A percentile compares a stretch with the other conserved stretches of the same genome.
Evolutionary conservation across 2,113 vertebrate species (phyloP).

Genomic region (Callochromis pleurospilus): DNA sequence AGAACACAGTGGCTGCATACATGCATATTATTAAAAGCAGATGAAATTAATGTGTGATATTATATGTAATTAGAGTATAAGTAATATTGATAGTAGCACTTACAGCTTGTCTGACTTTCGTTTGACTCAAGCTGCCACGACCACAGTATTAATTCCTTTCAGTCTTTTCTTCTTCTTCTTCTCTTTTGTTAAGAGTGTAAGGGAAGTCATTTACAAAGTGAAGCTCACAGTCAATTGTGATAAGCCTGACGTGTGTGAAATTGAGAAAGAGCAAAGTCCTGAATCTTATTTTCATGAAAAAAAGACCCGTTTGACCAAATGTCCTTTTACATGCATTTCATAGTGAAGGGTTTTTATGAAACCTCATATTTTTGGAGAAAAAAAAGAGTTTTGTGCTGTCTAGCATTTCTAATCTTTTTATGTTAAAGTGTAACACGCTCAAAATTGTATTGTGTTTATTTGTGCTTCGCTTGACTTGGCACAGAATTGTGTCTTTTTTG

Average conservation of each 20-base stretch:
- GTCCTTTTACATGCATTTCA: slow-evolving; percentile 30
- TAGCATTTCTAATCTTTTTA: neutral
- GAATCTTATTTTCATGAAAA: neutral
- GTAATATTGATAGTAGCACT: neutral
- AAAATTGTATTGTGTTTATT: neutral
- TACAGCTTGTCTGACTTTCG: neutral
- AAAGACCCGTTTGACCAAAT: slow-evolving; percentile 44
- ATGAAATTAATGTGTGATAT: neutral
- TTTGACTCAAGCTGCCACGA: neutral
- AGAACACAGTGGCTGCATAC: neutral
- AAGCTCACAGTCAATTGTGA: neutral
- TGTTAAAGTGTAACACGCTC: neutral
- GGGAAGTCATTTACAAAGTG: slow-evolving; percentile 4
- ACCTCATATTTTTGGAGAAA: neutral
- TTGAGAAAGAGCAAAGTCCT: neutral
- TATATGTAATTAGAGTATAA: neutral
- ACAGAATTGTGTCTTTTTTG: neutral
- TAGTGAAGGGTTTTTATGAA: neutral
- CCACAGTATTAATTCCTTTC: neutral
- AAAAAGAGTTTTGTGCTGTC: neutral
- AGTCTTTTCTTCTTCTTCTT: neutral
- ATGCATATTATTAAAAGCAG: neutral
- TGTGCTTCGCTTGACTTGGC: neutral
- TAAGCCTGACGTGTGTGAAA: slow-evolving; percentile 6
- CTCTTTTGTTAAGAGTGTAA: neutral